Conservation (phyloP, 2,797 vertebrate species). For the Heliangelus exortis region DNA sequence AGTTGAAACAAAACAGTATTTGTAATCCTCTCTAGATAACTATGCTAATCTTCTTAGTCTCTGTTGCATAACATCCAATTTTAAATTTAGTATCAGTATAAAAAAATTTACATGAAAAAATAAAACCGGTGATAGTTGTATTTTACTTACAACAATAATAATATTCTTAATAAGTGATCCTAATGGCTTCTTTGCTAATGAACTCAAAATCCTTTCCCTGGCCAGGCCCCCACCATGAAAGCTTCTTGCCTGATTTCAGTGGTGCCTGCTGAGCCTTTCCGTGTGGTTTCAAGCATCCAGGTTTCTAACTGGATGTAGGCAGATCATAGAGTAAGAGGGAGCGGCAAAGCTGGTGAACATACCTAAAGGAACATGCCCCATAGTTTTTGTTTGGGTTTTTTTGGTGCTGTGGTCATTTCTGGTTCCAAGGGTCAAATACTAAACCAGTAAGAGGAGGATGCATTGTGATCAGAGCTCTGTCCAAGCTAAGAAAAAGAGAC, state of each 20-base stretch:
- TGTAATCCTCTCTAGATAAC: neutral
- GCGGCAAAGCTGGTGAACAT: neutral
- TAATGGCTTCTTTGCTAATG: neutral
- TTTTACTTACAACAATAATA: neutral
- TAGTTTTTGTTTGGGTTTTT: neutral
- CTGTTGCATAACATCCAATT: neutral
- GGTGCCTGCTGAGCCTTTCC: neutral
- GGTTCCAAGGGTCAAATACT: neutral
- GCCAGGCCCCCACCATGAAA: neutral
- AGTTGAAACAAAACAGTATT: neutral
- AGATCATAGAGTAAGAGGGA: fast-evolving
- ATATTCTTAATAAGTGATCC: neutral
- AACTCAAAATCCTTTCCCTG: neutral
- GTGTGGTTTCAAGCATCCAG: neutral
- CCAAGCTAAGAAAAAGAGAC: neutral
- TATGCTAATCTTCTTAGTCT: neutral
- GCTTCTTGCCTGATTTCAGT: neutral
- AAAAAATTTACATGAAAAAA: neutral
- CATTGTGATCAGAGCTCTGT: neutral
- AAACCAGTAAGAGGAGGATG: neutral
- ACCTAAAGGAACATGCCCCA: neutral
- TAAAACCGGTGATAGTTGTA: neutral
- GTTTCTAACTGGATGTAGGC: neutral
- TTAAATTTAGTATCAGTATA: neutral
- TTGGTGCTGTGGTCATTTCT: neutral